Percentiles rank a stretch among this genome's conserved stretches.
phyloP scores from a whole-genome alignment of 1,140 invertebrate species.

The Magallana angulata region DNA sequence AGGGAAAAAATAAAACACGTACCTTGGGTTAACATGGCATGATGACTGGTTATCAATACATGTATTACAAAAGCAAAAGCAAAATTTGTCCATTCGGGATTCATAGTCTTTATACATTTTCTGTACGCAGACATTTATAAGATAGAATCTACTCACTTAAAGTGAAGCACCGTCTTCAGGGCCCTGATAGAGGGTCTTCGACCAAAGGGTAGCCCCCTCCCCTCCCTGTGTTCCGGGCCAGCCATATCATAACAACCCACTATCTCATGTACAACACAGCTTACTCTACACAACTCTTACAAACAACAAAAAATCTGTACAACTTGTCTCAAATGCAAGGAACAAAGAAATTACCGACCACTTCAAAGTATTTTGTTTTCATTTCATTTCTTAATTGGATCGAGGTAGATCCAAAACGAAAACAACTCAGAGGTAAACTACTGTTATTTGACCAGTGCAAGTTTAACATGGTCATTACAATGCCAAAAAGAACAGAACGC shows the following conservation, averaged over 20 bases:
- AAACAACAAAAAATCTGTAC: too few species aligned
- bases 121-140: too few species aligned
- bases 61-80: too few species aligned
- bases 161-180: neutral
- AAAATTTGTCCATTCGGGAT: too few species aligned
- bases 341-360: too few species aligned
- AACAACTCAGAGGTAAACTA: neutral
- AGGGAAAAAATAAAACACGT: too few species aligned
- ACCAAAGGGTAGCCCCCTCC: neutral
- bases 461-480: neutral
- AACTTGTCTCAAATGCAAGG: too few species aligned
- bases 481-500: too few species aligned
- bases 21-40: too few species aligned
- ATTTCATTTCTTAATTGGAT: slow-evolving; percentile 5
- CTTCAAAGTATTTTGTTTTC: neutral
- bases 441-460: slow-evolving; percentile 7
- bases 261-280: neutral
- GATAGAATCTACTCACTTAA: neutral
- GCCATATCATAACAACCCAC: neutral
- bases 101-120: too few species aligned
- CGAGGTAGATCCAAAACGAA: neutral
- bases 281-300: neutral
- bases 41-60: too few species aligned
- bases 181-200: neutral
- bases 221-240: neutral